Conservation (phyloP, 2,113 vertebrate genomes). For the Sterna hirundo region DNA sequence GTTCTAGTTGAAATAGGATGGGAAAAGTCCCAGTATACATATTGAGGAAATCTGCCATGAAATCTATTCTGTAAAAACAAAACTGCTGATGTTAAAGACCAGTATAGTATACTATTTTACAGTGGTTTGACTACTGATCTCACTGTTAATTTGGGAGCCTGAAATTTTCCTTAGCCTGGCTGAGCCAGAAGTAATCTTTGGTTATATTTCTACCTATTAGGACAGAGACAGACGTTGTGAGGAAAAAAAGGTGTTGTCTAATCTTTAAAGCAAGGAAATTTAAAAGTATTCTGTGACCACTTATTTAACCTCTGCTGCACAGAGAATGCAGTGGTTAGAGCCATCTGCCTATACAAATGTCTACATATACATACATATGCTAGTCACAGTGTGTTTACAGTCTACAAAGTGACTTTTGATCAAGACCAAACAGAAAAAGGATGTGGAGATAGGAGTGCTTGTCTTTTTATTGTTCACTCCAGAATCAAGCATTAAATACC, state of each 20-base stretch:
- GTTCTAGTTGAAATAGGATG: not conserved
- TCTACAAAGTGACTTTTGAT: not conserved
- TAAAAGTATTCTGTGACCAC: not conserved
- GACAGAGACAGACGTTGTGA: not conserved
- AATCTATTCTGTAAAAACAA: not conserved
- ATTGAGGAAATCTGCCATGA: not conserved
- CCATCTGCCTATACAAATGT: not conserved
- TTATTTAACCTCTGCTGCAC: not conserved
- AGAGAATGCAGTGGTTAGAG: not conserved
- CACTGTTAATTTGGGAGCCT: not conserved
- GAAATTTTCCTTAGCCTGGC: not conserved
- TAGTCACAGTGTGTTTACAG: not conserved
- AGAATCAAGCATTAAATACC: not conserved
- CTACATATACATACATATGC: not conserved
- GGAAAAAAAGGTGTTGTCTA: not conserved
- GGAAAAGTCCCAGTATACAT: not conserved
- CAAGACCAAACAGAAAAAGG: not conserved
- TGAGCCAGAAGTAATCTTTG: not conserved
- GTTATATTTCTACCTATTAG: not conserved
- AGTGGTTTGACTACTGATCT: not conserved
- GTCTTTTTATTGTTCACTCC: not conserved
- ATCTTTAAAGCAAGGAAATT: not conserved
- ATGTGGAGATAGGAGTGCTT: not conserved
- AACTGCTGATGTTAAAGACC: not conserved
- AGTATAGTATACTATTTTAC: not conserved